A percentile compares a stretch with the other conserved stretches of the same genome.
Conservation (phyloP, 1,140 invertebrate species). For the Potamilus streckersoni region DNA sequence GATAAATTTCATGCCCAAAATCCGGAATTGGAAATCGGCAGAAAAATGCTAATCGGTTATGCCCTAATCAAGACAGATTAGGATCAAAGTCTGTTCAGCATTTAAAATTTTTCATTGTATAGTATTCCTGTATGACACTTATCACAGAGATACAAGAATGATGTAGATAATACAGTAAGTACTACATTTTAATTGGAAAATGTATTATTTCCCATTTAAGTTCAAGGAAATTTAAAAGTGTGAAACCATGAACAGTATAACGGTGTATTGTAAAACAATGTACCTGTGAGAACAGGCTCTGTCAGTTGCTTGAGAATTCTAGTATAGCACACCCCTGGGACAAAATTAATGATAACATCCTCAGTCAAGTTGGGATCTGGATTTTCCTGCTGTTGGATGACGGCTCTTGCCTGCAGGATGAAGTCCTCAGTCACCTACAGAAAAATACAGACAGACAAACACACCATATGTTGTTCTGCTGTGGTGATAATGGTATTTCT, state of each 20-base stretch:
- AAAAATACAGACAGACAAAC: background rate
- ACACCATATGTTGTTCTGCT: background rate
- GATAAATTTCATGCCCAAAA: too few species aligned
- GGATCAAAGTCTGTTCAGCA: background rate
- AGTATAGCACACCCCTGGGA: slow-evolving; percentile 48
- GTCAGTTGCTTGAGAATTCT: slow-evolving; percentile 33
- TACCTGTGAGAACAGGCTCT: slow-evolving; percentile 31
- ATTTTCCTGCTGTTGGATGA: slow-evolving; percentile 34
- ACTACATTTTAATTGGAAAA: background rate
- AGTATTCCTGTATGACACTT: background rate
- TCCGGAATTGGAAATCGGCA: too few species aligned
- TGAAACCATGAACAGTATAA: background rate
- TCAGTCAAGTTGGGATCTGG: slow-evolving; percentile 25
- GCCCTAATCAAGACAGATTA: too few species aligned
- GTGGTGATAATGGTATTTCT: background rate
- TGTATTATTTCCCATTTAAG: background rate
- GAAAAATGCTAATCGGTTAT: too few species aligned
- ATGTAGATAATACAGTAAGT: background rate
- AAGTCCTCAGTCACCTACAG: slow-evolving; percentile 49
- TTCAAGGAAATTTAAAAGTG: background rate
- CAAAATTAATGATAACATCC: slow-evolving; percentile 37
- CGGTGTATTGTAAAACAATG: background rate
- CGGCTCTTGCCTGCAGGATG: slow-evolving; percentile 34
- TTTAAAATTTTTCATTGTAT: background rate
- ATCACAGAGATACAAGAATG: background rate